Conservation (phyloP, 2,888 invertebrate species). For the Watsonalla cultraria region DNA sequence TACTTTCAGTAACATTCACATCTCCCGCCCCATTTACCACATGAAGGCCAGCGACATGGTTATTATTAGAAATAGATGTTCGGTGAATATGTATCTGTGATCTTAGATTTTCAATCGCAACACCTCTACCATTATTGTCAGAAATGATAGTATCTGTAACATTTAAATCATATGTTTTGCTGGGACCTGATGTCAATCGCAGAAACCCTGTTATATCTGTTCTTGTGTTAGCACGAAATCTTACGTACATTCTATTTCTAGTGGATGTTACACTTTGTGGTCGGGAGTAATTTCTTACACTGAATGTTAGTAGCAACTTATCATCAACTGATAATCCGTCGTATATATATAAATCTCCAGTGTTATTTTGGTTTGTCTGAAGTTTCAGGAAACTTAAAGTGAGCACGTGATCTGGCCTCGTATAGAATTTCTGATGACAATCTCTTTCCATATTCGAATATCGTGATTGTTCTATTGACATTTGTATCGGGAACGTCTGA, state of each 20-base stretch:
- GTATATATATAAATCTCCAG: conserved; percentile 86
- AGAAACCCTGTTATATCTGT: conserved; percentile 88
- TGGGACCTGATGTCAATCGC: conserved; percentile 86
- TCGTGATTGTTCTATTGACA: conserved; percentile 88
- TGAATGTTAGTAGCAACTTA: conserved; percentile 83
- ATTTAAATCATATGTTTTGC: conserved; percentile 91
- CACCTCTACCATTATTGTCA: conserved; percentile 96
- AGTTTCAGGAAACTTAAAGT: conserved; percentile 92
- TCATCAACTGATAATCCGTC: conserved; percentile 87
- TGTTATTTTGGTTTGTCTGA: conserved; percentile 85
- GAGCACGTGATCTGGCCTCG: conserved; percentile 86
- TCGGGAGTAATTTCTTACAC: conserved; percentile 89
- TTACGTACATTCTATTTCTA: conserved; percentile 87
- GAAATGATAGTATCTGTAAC: conserved; percentile 90
- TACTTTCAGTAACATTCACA: conserved; percentile 93
- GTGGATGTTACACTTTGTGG: conserved; percentile 93
- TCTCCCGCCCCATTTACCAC: conserved; percentile 95
- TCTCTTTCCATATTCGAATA: conserved; percentile 84
- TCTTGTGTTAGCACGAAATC: conserved; percentile 85
- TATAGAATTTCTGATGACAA: conserved; percentile 89
- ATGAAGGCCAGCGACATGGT: conserved; percentile 94
- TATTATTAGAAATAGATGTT: conserved; percentile 90
- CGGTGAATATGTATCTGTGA: conserved; percentile 92
- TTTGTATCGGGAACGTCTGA: conserved; percentile 92
- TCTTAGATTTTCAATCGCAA: conserved; percentile 93